Base-by-base conservation (phyloP, 2,888 invertebrate species). In the Eurois occulta region DNA sequence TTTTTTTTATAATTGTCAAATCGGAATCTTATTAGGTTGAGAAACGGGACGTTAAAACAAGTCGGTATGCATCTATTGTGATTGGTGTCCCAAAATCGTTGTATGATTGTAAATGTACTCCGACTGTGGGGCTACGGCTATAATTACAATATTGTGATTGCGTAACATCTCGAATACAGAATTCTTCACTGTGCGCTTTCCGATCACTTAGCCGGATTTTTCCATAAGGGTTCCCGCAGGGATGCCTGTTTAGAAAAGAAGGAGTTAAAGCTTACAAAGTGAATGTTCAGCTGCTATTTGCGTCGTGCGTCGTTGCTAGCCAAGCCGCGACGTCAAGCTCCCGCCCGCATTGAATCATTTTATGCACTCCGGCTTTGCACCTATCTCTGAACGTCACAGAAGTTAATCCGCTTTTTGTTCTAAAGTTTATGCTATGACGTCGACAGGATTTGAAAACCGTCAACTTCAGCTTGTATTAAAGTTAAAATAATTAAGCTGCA, bases 371-470 rank as follows among this genome's bases (percentile, higher is more conserved):
- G 32, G 74, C 43, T 76, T 81, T 75, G 48, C 81, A 84, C 83
- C 81, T 89, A 81, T 77, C 80, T 81, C 71, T 71, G 71, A 83
- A 88, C 77, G 87, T 82, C 78, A 67, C 77, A 80, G 38, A 86
- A 87, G 82, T 86, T 88, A 81, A 88, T 86, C 84, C 75, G 75
- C 79, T 80, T 89, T 86, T 86, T 88, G 86, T 86, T 79, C 66
- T 55, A 46, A 83, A 84, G 67, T 78, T 85, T 74, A 60, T 82
- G 68, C 79, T 69, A 64, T 73, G 75, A 79, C 72, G 71, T 81
- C 76, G 80, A 72, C 79, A 77, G 78, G 69, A 84, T 88, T 87
- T 80, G 69, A 79, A 81, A 79, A 73, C 75, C 66, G 62, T 82
- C 38, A 84, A 84, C 76, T 84, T 77, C 16, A 76, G 72, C 67